Base-by-base conservation (phyloP, 2,888 invertebrate species). In the Rugalucina vietnamica region DNA sequence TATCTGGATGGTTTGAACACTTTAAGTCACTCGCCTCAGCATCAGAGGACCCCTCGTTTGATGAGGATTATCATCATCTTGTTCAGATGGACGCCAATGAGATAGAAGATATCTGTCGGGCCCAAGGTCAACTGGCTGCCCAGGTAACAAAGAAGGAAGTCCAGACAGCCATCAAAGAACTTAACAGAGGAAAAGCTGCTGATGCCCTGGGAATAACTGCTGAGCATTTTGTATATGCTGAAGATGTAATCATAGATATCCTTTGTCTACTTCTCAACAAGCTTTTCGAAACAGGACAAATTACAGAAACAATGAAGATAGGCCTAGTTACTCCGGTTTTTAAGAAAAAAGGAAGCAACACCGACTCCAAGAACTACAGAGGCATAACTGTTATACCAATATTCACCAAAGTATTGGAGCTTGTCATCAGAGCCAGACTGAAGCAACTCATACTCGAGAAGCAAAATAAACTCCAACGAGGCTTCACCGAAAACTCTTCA, bases 351-450 rank as follows among this genome's bases (percentile, higher is more conserved):
- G 80, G 74, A 21, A 29, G 32, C 0, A 27, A 49, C 4, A 65
- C n/a, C 21, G 75, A 54, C 24, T 43, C 72, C 8, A 49, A 32
- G n/a, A 75, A 70, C 39, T 80, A 74, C 32, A 32, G 80, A 4
- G 80, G 80, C 24, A 80, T 80, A 24, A 75, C 80, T 54, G 80
- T 80, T 5, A 34, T 80, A n/a, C 75, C 80, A 50, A 54, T 75
- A 3, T 1, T 76, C n/a, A 50, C 37, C 0, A 80, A 75, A 37
- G 54, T 80, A 0, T 1, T 80, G 0, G 80, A 80, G 37, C 18
- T 43, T 10, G 34, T 76, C 12, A 32, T 75, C 8, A 75, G 75
- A 32, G 24, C 14, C 10, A 69, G 79, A n/a, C 49, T 79, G 0
- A 24, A 49, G 43, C 60, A 27, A 3, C 5, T 24, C 3, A 32